phyloP scores from a whole-genome alignment of 92 coral and sea anemone species.

The Porites evermanni region DNA sequence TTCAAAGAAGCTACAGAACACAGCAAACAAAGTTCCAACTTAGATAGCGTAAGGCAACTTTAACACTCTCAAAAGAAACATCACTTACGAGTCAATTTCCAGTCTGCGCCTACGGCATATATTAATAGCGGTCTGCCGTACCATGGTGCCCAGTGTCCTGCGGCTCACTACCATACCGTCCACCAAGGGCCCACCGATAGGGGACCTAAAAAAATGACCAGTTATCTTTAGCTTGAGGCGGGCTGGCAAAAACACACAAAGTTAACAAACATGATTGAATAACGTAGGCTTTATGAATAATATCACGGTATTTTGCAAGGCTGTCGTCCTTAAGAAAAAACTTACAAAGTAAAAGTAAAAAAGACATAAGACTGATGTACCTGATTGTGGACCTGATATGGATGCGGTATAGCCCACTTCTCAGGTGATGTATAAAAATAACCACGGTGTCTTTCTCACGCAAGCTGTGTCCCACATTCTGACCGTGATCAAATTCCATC shows the following conservation, averaged over 20 bases:
- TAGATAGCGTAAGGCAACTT: too few relatives aligned
- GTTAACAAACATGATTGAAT: too few relatives aligned
- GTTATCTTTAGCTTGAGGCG: too few relatives aligned
- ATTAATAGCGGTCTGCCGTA: constrained; percentile 97
- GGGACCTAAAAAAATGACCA: constrained; percentile 66
- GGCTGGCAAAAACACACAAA: too few relatives aligned
- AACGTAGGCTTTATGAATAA: too few relatives aligned
- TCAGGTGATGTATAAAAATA: constrained; percentile 86
- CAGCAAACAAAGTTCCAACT: neutral
- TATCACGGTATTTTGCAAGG: too few relatives aligned
- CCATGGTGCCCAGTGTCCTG: constrained; percentile 96
- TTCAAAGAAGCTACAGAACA: too few relatives aligned
- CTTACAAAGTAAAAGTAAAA: too few relatives aligned
- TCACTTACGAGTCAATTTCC: constrained; percentile 96
- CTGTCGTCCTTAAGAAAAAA: too few relatives aligned
- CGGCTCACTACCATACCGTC: constrained; percentile 99
- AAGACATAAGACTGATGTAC: constrained; percentile 24
- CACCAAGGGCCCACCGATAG: constrained; percentile 98
- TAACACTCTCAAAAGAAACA: neutral
- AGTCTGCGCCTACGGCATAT: constrained; percentile 96
- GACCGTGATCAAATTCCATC: constrained; percentile 84
- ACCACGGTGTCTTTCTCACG: constrained; percentile 92
- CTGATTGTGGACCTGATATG: constrained; percentile 93
- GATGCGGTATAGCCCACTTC: constrained; percentile 92
- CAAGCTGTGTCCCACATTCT: constrained; percentile 63